Conservation (phyloP, 2,888 invertebrate genomes). For the Macaria notata region DNA sequence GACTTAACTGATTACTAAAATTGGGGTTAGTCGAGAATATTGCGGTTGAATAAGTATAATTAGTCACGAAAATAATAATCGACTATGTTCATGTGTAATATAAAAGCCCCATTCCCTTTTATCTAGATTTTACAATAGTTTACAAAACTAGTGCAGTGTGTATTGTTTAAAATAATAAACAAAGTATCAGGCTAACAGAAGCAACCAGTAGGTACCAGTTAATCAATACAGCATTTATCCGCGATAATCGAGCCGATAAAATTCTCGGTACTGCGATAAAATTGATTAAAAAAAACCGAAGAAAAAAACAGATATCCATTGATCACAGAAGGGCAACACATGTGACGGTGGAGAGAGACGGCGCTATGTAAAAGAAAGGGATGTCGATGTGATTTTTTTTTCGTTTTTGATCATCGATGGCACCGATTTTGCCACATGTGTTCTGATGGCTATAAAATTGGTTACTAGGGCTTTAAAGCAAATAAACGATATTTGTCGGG, state of each 20-base stretch:
- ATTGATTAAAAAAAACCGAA: slow-evolving; percentile 41
- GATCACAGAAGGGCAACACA: slow-evolving; percentile 69
- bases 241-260: slow-evolving; percentile 31
- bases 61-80: too few species aligned
- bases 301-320: slow-evolving; percentile 63
- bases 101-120: too few species aligned
- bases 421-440: slow-evolving; percentile 72
- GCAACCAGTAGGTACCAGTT: slow-evolving; percentile 4
- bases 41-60: too few species aligned
- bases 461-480: slow-evolving; percentile 33
- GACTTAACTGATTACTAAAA: too few species aligned
- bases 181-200: slow-evolving; percentile 18
- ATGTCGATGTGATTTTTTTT: slow-evolving; percentile 45
- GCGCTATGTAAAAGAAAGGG: slow-evolving; percentile 44
- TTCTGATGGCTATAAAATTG: slow-evolving; percentile 54
- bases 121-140: too few species aligned
- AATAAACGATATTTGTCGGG: slow-evolving; percentile 25
- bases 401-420: slow-evolving; percentile 45
- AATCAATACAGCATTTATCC: slow-evolving; percentile 12
- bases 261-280: slow-evolving; percentile 44
- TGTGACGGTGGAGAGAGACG: slow-evolving; percentile 54
- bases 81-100: too few species aligned
- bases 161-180: too few species aligned
- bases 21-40: too few species aligned
- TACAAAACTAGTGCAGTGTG: too few species aligned